A percentile compares a stretch with the other conserved stretches of the same genome.
Conservation (phyloP, 2,888 invertebrate genomes). For the Operophtera brumata region DNA sequence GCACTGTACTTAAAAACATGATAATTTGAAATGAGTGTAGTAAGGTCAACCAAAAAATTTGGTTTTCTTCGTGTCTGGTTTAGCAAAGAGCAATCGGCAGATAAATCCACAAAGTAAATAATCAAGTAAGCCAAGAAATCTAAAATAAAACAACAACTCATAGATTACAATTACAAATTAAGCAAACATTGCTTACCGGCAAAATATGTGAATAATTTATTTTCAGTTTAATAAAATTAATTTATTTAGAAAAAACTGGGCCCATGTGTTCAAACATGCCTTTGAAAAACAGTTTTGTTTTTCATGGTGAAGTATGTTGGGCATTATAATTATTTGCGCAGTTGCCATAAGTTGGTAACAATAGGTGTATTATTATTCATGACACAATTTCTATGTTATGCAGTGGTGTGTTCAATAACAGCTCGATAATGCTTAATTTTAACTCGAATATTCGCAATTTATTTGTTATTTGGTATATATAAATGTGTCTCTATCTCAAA, state of each 20-base stretch:
- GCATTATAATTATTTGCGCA: conserved; percentile 50
- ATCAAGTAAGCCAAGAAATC: no score
- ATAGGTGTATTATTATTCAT: conserved; percentile 58
- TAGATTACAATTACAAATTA: not conserved
- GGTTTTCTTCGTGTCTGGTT: no score
- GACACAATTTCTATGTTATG: conserved; percentile 49
- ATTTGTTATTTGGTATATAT: not conserved
- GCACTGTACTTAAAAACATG: not conserved
- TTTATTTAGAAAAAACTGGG: not conserved
- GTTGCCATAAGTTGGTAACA: conserved; percentile 42
- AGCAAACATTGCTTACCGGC: not conserved
- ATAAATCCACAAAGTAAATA: no score
- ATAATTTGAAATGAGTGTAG: no score
- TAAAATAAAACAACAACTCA: not conserved
- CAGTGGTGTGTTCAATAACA: conserved; percentile 18
- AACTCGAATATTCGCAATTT: not conserved
- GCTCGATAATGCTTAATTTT: conserved; percentile 2
- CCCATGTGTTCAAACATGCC: conserved; percentile 48
- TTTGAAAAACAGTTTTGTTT: conserved; percentile 16
- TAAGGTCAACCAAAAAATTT: no score
- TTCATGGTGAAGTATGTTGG: conserved; percentile 6
- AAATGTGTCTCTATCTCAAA: not conserved
- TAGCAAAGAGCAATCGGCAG: no score
- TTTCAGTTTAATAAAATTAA: not conserved
- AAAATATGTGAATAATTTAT: not conserved